Percentiles rank a stretch among this genome's conserved stretches.
Conservation (phyloP, 2,797 vertebrate species). For the Pseudocheirus occidentalis region DNA sequence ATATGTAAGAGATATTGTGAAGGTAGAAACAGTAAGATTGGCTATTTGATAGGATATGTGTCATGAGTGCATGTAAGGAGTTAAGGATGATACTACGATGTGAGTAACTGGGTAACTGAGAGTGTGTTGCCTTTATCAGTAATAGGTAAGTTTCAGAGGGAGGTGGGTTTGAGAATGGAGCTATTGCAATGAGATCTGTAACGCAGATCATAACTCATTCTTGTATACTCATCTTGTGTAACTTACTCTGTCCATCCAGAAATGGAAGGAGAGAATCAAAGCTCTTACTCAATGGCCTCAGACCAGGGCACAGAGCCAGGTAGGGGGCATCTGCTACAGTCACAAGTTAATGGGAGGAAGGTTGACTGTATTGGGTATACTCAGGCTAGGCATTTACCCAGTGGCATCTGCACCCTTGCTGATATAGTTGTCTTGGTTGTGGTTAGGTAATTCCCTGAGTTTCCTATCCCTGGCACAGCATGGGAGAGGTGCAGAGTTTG, state of each 20-base stretch:
- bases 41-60: no score
- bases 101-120: no score
- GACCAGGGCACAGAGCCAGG: background rate
- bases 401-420: background rate
- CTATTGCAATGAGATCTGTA: background rate
- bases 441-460: background rate
- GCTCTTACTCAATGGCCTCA: background rate
- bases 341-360: background rate
- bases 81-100: no score
- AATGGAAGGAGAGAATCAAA: background rate
- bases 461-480: background rate
- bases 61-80: no score
- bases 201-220: background rate
- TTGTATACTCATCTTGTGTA: background rate
- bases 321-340: background rate
- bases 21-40: background rate
- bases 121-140: background rate
- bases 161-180: background rate
- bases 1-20: background rate
- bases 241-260: background rate
- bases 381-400: background rate
- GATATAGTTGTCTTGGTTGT: background rate
- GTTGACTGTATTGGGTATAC: background rate
- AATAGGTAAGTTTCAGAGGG: background rate
- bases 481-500: background rate